phyloP scores from a whole-genome alignment of 2,797 vertebrate genomes.

The Sparus aurata region DNA sequence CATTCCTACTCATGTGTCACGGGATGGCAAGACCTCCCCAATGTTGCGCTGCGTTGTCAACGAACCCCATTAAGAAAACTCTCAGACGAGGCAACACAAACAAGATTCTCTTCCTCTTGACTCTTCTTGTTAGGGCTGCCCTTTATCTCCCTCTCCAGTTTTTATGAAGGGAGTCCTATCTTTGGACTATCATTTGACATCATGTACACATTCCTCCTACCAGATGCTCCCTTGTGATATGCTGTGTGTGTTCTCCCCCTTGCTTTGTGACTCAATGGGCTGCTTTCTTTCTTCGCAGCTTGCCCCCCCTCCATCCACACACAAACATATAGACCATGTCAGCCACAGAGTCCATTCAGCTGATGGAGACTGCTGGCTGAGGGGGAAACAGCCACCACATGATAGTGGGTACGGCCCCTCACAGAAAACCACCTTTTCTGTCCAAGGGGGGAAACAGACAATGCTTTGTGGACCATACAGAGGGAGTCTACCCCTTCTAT shows the following conservation, averaged over 20 bases:
- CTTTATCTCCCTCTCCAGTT: conserved; percentile 77
- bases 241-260: conserved; percentile 80
- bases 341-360: conserved; percentile 81
- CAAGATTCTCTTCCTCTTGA: conserved; percentile 75
- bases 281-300: conserved; percentile 79
- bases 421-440: conserved; percentile 84
- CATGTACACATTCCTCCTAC: conserved; percentile 84
- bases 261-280: conserved; percentile 77
- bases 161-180: conserved; percentile 82
- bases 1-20: conserved; percentile 77
- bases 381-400: conserved; percentile 81
- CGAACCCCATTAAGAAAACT: conserved; percentile 73
- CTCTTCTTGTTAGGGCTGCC: conserved; percentile 74
- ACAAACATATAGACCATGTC: conserved; percentile 84
- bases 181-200: conserved; percentile 86
- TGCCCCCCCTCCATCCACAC: conserved; percentile 68
- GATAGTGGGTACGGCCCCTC: conserved; percentile 76
- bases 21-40: conserved; percentile 61
- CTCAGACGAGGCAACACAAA: conserved; percentile 74
- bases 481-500: conserved; percentile 85
- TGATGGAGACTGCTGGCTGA: conserved; percentile 76
- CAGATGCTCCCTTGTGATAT: conserved; percentile 87
- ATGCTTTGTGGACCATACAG: conserved; percentile 85
- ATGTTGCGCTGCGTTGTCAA: conserved; percentile 52
- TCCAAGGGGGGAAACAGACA: conserved; percentile 82